A percentile compares a stretch with the other conserved stretches of the same genome.
These are phyloP conservation scores for Phylloscopus collybita DNA, from an alignment of 2,797 vertebrate species.

Conservation along the genomic window DNA sequence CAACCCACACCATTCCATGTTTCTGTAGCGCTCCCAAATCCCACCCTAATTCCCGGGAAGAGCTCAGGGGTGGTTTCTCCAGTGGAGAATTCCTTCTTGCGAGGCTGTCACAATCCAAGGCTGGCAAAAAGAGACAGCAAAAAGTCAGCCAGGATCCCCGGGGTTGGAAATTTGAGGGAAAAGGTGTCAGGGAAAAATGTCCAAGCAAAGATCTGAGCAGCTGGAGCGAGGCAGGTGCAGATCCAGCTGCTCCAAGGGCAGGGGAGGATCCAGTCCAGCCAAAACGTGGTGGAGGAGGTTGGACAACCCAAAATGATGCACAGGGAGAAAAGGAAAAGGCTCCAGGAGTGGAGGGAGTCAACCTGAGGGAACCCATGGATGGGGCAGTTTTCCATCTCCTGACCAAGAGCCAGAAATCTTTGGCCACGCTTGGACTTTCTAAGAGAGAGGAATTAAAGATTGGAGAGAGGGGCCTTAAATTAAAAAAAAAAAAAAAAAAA, in stretches of 20 bases:
- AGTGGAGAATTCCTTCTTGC: neutral
- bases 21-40: neutral
- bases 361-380: neutral
- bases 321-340: neutral
- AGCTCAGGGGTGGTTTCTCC: neutral
- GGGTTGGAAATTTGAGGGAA: neutral
- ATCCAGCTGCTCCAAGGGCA: neutral
- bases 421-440: neutral
- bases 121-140: neutral
- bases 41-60: neutral
- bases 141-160: neutral
- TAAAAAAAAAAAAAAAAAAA: neutral
- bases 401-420: neutral
- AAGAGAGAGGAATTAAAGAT: neutral
- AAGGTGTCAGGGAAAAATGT: neutral
- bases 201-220: neutral
- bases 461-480: neutral
- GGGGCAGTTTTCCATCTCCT: neutral
- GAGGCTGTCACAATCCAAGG: neutral
- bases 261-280: neutral
- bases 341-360: neutral
- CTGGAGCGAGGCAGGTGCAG: neutral
- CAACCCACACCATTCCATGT: neutral
- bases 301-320: neutral
- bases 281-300: neutral